A percentile compares a stretch with the other conserved stretches of the same genome.
Conservation (phyloP, 2,113 vertebrate species). For the Lampris incognitus region DNA sequence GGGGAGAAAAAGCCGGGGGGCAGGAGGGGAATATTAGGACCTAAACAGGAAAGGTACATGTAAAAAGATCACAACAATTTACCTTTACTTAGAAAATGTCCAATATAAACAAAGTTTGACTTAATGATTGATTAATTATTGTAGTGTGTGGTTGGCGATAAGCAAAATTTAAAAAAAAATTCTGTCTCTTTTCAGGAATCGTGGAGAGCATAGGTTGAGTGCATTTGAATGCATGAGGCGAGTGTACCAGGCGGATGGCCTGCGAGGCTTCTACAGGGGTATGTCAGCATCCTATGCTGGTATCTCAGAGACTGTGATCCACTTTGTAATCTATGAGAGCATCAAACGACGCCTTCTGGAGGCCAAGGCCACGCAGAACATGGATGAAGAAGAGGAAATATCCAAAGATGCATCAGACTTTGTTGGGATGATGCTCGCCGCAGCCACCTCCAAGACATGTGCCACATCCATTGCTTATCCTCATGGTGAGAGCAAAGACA, state of each 20-base stretch:
- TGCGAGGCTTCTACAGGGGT: constrained; percentile 95
- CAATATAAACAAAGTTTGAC: too few relatives aligned
- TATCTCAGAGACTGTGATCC: constrained; percentile 99
- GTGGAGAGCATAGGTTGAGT: constrained; percentile 92
- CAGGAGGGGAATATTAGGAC: too few relatives aligned
- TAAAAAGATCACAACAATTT: too few relatives aligned
- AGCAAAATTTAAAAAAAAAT: background rate
- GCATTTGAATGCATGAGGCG: constrained; percentile 92
- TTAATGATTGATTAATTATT: too few relatives aligned
- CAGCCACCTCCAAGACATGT: constrained; percentile 98
- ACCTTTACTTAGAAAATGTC: too few relatives aligned
- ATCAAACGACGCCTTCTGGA: constrained; percentile 94
- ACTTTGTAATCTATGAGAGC: constrained; percentile 99
- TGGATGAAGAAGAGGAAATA: constrained; percentile 90
- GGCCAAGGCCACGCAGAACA: constrained; percentile 85
- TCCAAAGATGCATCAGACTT: constrained; percentile 94
- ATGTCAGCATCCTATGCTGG: constrained; percentile 98
- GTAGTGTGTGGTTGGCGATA: too few relatives aligned
- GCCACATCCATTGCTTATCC: constrained; percentile 97
- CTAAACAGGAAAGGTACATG: too few relatives aligned
- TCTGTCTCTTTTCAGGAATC: constrained; percentile 81
- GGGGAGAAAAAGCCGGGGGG: too few relatives aligned
- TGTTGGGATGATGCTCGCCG: constrained; percentile 96
- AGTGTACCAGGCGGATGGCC: constrained; percentile 91
- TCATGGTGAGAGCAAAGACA: constrained; percentile 86